Conservation (phyloP, 2,888 invertebrate genomes). For the Catocala sponsa region DNA sequence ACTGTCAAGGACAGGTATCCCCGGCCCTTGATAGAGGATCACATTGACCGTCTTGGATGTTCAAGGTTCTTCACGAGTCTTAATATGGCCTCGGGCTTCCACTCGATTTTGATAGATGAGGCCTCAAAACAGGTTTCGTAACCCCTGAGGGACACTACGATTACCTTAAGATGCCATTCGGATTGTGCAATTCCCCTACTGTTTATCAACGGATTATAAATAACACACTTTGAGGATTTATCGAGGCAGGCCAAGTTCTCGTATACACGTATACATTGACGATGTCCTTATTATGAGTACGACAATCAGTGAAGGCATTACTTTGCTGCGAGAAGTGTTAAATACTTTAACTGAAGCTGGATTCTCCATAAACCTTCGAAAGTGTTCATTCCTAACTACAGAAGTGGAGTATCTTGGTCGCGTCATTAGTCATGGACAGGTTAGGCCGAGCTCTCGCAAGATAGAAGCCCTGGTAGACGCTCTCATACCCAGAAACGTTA, state of each 20-base stretch:
- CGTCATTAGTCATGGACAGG: no score
- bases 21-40: no score
- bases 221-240: constrained; percentile 5
- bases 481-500: no score
- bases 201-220: constrained; percentile 2
- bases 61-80: constrained; percentile 4
- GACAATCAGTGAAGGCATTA: constrained; percentile 5
- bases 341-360: constrained; percentile 26
- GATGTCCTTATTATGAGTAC: constrained; percentile 5
- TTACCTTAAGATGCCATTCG: constrained; percentile 14
- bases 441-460: no score
- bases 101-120: constrained; percentile 32
- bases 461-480: no score
- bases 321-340: constrained; percentile 6
- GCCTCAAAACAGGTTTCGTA: constrained; percentile 26
- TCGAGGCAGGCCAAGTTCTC: not conserved
- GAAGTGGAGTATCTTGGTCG: no score
- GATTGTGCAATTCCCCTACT: constrained; percentile 7
- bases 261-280: constrained; percentile 17
- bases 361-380: constrained; percentile 41
- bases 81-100: constrained; percentile 13
- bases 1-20: not conserved
- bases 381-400: no score
- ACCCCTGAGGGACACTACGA: not conserved
- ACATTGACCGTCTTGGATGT: constrained; percentile 8